Conservation (phyloP, 1,140 invertebrate genomes). For the Seison nebaliae region DNA sequence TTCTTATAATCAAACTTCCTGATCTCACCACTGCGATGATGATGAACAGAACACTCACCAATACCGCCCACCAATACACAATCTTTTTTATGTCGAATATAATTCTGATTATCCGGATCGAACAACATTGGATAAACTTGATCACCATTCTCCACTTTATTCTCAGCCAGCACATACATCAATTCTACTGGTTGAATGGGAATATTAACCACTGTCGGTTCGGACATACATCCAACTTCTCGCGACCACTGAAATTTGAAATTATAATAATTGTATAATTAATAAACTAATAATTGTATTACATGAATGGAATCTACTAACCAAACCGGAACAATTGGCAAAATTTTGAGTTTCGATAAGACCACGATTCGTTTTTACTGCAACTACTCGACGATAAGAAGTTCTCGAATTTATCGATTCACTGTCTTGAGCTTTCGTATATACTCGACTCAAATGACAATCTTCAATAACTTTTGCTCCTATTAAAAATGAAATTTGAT, state of each 20-base stretch:
- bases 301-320: conserved; percentile 20
- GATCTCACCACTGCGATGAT: too few species aligned
- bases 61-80: too few species aligned
- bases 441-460: conserved; percentile 38
- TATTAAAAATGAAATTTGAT: conserved; percentile 19
- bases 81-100: too few species aligned
- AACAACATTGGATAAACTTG: not conserved
- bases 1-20: not conserved
- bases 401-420: too few species aligned
- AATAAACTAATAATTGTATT: conserved; percentile 1
- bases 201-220: conserved; percentile 57
- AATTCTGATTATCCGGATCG: not conserved
- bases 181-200: conserved; percentile 77
- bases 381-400: conserved; percentile 35
- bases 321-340: conserved; percentile 61
- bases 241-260: conserved; percentile 35
- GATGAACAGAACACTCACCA: too few species aligned
- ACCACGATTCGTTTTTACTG: conserved; percentile 48
- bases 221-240: conserved; percentile 48
- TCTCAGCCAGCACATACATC: conserved; percentile 55
- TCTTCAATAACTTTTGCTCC: conserved; percentile 59
- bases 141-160: conserved; percentile 27
- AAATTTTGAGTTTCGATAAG: conserved; percentile 56
- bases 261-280: not conserved
- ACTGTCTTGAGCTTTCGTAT: conserved; percentile 27